A percentile compares a stretch with the other conserved stretches of the same genome.
These are phyloP conservation scores for Tenrec ecaudatus DNA, from an alignment of 2,113 vertebrate species.

Conservation along the genomic window DNA sequence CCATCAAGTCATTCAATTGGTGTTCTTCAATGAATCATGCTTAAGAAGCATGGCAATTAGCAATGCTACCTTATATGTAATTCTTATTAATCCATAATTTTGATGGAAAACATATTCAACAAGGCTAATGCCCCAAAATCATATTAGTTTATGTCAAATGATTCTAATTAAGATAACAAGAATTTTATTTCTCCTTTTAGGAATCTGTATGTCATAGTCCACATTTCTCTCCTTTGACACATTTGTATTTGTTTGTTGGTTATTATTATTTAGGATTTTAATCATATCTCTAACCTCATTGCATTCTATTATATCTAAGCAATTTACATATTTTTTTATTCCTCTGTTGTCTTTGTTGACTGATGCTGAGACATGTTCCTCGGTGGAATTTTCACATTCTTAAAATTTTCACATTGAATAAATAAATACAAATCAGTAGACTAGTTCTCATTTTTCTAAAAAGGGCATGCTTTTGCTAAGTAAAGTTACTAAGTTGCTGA, in stretches of 20 bases:
- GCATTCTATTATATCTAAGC: not conserved
- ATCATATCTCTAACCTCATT: not conserved
- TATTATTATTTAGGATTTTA: not conserved
- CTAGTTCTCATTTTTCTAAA: slow-evolving; percentile 3
- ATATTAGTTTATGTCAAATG: not conserved
- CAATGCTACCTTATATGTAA: not conserved
- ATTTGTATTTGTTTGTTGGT: not conserved
- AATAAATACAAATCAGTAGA: not conserved
- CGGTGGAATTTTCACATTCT: not conserved
- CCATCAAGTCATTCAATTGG: not conserved
- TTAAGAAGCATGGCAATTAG: not conserved
- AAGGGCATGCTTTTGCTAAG: not conserved
- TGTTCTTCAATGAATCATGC: not conserved
- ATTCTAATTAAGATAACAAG: not conserved
- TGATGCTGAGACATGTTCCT: not conserved
- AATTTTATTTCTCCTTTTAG: not conserved
- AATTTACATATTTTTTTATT: slow-evolving; percentile 9
- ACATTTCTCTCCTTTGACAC: not conserved
- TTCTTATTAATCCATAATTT: not conserved
- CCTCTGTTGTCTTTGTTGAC: not conserved
- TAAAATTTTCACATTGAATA: not conserved
- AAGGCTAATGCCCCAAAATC: not conserved
- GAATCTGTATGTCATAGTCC: not conserved
- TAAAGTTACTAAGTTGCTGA: not conserved
- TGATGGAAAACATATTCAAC: not conserved